Evolutionary conservation across 2,888 invertebrate species (phyloP).

Genomic region (Cantharis nigra): DNA sequence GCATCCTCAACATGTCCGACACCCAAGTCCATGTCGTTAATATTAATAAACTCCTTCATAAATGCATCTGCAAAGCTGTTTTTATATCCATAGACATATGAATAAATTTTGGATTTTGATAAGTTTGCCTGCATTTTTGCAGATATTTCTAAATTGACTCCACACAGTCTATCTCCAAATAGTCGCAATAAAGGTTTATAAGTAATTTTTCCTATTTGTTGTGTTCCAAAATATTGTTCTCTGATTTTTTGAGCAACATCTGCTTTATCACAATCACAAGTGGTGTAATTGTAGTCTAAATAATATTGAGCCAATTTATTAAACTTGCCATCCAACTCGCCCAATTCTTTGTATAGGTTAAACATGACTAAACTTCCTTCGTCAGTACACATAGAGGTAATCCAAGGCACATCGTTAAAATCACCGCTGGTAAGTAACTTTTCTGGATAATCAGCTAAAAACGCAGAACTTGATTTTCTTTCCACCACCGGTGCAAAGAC

Average conservation of each 20-base stretch:
- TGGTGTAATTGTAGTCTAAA: background rate
- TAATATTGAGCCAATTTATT: background rate
- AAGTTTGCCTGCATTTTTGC: background rate
- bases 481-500: slow-evolving; percentile 24
- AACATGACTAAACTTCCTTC: slow-evolving; percentile 68
- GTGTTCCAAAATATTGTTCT: slow-evolving; percentile 1
- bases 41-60: background rate
- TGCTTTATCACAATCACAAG: background rate
- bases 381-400: slow-evolving; percentile 67
- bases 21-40: background rate
- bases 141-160: background rate
- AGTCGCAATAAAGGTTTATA: background rate
- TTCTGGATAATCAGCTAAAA: slow-evolving; percentile 67
- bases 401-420: slow-evolving; percentile 70
- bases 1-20: background rate
- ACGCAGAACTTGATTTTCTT: slow-evolving; percentile 59
- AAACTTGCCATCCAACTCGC: background rate
- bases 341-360: background rate
- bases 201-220: background rate
- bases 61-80: background rate
- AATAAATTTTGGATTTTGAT: background rate
- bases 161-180: slow-evolving; percentile 6
- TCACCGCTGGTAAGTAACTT: slow-evolving; percentile 62
- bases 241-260: background rate
- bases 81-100: background rate